Base-by-base conservation (phyloP, 2,113 vertebrate genomes). In the Macroglossus sobrinus region DNA sequence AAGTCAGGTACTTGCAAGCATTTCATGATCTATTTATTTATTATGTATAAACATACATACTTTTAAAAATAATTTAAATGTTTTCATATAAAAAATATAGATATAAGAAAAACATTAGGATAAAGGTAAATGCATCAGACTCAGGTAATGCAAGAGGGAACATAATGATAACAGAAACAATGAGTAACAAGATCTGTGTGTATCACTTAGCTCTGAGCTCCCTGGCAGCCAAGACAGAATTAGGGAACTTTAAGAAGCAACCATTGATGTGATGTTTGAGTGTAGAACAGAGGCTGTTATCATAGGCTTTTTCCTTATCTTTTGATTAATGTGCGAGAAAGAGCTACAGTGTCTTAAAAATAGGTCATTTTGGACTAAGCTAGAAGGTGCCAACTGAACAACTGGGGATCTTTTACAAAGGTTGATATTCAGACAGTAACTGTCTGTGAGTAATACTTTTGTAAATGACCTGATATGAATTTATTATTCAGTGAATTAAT, bases 401-500 rank as follows among this genome's bases (percentile, higher is more conserved):
- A 2, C 6, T 45, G 22, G 14, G 50, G 66, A 28, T 74, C 50
- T 85, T 81, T 80, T 24, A 74, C 24, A 66, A 75, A n/a, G 30
- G 26, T n/a, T 87, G 80, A 80, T 53, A 35, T 14, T 55, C 35
- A 86, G 47, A 47, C 18, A 59, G 28, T 61, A 57, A 75, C 47
- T 63, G 55, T 74, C 35, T 87, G 28, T 90, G 47, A 93, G n/a
- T 26, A 87, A 79, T 75, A 78, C 3, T 40, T 95, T 69, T 74
- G 59, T 28, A 80, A 35, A 59, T 76, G 55, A 80, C 15, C 63
- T 92, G 55, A 85, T 84, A 38, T 66, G 45, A 93, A 95, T 75
- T 69, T 91, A 84, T 87, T 81, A 71, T 76, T 84, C 64, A 84
- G 24, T 81, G 38, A 94, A 38, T 96, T 84, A 75, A 96, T 75